phyloP scores from a whole-genome alignment of 2,113 vertebrate species.

The Nerophis ophidion region DNA sequence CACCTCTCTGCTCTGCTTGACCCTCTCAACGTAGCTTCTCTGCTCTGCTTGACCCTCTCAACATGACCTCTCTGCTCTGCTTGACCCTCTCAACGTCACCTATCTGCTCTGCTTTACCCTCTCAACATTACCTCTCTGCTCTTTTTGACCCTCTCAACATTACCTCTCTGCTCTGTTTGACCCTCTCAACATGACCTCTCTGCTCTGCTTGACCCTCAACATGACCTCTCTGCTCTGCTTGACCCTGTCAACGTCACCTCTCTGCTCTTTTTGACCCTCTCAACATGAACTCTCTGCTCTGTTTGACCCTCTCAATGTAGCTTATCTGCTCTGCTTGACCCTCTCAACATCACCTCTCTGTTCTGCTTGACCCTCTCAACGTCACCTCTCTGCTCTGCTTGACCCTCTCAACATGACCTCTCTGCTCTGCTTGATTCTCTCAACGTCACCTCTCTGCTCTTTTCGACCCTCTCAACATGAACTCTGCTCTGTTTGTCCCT shows the following conservation, averaged over 20 bases:
- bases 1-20: constrained; percentile 51
- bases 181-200: background rate
- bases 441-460: constrained; percentile 19
- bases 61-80: constrained; percentile 12
- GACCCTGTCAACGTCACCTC: constrained; percentile 42
- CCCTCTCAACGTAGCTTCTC: background rate
- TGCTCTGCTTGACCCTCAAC: constrained; percentile 50
- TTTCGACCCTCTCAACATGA: constrained; percentile 49
- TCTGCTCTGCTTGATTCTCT: constrained; percentile 50
- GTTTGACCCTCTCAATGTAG: constrained; percentile 16
- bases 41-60: constrained; percentile 51
- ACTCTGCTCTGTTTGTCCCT: background rate
- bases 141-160: constrained; percentile 48
- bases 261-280: constrained; percentile 51
- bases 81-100: constrained; percentile 43
- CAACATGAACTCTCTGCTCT: background rate
- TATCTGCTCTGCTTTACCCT: constrained; percentile 54
- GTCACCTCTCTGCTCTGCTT: constrained; percentile 18
- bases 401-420: no score
- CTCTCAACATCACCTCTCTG: background rate
- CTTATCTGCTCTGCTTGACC: constrained; percentile 39
- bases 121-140: background rate
- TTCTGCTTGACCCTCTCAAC: constrained; percentile 50
- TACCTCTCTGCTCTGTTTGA: constrained; percentile 51
- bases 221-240: constrained; percentile 16